phyloP scores from a whole-genome alignment of 2,797 vertebrate species.

The Dendrocincla tyrannina region DNA sequence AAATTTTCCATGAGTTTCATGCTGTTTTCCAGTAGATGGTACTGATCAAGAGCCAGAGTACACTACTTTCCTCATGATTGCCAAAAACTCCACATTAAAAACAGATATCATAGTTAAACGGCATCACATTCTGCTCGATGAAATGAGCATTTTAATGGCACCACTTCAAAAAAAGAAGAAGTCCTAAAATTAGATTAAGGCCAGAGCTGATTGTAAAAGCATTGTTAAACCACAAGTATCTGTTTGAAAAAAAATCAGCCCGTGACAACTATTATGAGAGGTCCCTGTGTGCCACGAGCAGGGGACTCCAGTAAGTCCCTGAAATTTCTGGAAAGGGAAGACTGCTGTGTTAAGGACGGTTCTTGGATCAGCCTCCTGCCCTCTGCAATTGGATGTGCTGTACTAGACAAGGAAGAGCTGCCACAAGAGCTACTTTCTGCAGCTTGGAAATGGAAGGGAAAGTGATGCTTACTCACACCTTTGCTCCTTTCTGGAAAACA shows the following conservation, averaged over 20 bases:
- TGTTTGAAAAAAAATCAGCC: slow-evolving; percentile 49
- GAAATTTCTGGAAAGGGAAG: neutral
- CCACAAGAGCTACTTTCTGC: neutral
- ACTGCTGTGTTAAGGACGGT: neutral
- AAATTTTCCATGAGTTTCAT: slow-evolving; percentile 52
- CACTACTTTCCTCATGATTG: slow-evolving; percentile 54
- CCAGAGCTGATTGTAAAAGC: slow-evolving; percentile 68
- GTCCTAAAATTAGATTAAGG: slow-evolving; percentile 72
- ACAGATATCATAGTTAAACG: slow-evolving; percentile 63
- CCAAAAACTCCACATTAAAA: slow-evolving; percentile 63
- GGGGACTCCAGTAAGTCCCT: neutral
- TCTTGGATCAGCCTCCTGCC: neutral
- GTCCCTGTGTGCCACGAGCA: slow-evolving; percentile 19
- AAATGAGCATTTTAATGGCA: slow-evolving; percentile 66
- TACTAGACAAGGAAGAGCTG: neutral
- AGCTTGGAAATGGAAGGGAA: neutral
- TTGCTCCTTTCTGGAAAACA: neutral
- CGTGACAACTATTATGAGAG: slow-evolving; percentile 38
- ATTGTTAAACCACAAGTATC: slow-evolving; percentile 65
- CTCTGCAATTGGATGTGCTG: neutral
- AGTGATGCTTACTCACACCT: neutral
- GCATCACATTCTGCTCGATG: slow-evolving; percentile 64
- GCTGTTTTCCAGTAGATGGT: slow-evolving; percentile 55
- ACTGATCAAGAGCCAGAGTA: slow-evolving; percentile 67
- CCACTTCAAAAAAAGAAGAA: slow-evolving; percentile 51